A percentile compares a stretch with the other conserved stretches of the same genome.
phyloP scores from a whole-genome alignment of 2,113 vertebrate genomes.

The Larimichthys crocea region DNA sequence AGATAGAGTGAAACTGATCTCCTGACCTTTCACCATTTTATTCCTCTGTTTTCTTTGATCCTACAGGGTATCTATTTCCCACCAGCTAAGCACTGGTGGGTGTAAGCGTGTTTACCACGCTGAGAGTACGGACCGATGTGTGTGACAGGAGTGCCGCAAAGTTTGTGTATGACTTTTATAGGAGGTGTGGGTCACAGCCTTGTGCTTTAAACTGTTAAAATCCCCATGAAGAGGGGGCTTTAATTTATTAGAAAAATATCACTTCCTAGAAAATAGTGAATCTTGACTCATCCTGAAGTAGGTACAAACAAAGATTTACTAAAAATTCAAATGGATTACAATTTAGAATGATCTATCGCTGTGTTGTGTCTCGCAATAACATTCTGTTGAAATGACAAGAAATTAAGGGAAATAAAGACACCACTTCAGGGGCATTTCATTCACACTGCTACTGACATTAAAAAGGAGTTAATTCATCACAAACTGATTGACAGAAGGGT shows the following conservation, averaged over 20 bases:
- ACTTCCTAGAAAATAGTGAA: background rate
- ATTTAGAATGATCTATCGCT: background rate
- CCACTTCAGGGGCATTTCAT: background rate
- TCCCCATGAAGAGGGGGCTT: background rate
- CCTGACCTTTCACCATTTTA: slow-evolving; percentile 77
- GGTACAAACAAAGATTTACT: background rate
- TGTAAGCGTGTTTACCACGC: slow-evolving; percentile 33
- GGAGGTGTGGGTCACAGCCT: background rate
- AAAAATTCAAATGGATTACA: background rate
- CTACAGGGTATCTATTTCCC: slow-evolving; percentile 66
- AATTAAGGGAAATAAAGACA: slow-evolving; percentile 5
- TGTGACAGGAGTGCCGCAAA: slow-evolving; percentile 2
- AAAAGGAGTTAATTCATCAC: background rate
- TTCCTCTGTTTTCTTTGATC: slow-evolving; percentile 79
- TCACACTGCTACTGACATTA: background rate
- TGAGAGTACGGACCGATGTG: slow-evolving; percentile 20
- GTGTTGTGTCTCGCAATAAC: background rate
- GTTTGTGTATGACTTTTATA: slow-evolving; percentile 17
- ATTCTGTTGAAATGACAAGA: background rate
- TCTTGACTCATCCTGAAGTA: background rate
- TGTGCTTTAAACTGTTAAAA: background rate
- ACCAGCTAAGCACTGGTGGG: slow-evolving; percentile 43
- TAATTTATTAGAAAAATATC: slow-evolving; percentile 11
- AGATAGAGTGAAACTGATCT: slow-evolving; percentile 74
- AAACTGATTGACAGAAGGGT: background rate